Evolutionary conservation across 1,140 invertebrate genomes (phyloP).

Genomic region (Frieseomelitta varia): DNA sequence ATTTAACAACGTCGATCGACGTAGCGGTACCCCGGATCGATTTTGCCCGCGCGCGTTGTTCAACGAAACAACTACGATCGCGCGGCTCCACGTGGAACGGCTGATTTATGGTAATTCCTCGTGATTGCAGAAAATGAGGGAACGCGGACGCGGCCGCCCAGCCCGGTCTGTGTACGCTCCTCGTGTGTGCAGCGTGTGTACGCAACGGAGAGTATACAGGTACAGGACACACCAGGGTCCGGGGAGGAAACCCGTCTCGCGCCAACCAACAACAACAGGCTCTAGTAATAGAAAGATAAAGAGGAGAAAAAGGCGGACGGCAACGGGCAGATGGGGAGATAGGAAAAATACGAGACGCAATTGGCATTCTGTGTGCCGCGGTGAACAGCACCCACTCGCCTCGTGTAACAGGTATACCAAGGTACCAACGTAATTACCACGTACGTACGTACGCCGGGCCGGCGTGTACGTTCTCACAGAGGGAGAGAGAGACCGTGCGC

Average conservation of each 20-base stretch:
- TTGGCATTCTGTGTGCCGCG: slow-evolving; percentile 69
- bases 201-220: too few relatives aligned
- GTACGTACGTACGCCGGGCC: slow-evolving; percentile 31
- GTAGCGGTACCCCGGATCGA: slow-evolving; percentile 46
- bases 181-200: background rate
- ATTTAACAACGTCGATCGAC: slow-evolving; percentile 45
- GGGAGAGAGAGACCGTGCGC: slow-evolving; percentile 44
- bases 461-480: slow-evolving; percentile 62
- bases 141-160: slow-evolving; percentile 54
- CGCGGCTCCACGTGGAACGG: background rate
- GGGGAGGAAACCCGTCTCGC: too few relatives aligned
- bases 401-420: slow-evolving; percentile 59
- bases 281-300: background rate
- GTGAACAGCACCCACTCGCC: slow-evolving; percentile 41
- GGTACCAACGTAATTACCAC: slow-evolving; percentile 64
- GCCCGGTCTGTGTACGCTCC: background rate
- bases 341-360: slow-evolving; percentile 55
- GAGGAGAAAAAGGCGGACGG: background rate
- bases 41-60: slow-evolving; percentile 38
- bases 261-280: background rate
- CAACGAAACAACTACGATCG: slow-evolving; percentile 30
- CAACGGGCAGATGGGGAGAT: slow-evolving; percentile 6
- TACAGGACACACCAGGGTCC: background rate
- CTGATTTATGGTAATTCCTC: slow-evolving; percentile 53
- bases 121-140: slow-evolving; percentile 56